Evolutionary conservation across 2,113 vertebrate genomes (phyloP).

Genomic region (Grallaria varia): DNA sequence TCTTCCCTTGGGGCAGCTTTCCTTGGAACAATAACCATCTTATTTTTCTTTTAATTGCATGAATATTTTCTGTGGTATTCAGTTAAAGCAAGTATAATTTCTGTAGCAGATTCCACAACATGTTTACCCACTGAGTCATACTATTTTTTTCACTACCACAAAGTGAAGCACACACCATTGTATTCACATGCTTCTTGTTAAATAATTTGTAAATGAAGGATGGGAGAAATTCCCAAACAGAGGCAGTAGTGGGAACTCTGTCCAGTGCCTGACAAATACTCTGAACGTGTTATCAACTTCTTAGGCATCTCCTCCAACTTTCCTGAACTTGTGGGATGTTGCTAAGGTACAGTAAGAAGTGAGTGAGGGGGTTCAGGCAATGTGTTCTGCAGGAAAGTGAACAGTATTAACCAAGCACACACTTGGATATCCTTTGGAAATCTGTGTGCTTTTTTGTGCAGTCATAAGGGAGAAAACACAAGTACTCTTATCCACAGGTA

Average conservation of each 20-base stretch:
- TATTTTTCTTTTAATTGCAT: conserved; percentile 9
- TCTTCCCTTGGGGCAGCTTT: conserved; percentile 52
- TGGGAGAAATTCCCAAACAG: conserved; percentile 25
- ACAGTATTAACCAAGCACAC: neutral
- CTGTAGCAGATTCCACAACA: conserved; percentile 52
- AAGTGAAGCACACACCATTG: conserved; percentile 15
- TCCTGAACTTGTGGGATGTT: conserved; percentile 15
- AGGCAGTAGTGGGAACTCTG: conserved; percentile 35
- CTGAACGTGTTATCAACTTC: conserved; percentile 49
- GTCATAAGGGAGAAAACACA: neutral
- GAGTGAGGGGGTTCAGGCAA: neutral
- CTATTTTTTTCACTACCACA: neutral
- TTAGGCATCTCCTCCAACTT: conserved; percentile 37
- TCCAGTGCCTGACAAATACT: conserved; percentile 21
- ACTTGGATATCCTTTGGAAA: neutral
- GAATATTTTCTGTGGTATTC: conserved; percentile 69
- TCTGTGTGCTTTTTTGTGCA: neutral
- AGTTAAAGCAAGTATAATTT: conserved; percentile 47
- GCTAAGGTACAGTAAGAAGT: neutral
- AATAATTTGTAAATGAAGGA: conserved; percentile 26
- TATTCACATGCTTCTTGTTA: conserved; percentile 42
- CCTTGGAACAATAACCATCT: conserved; percentile 49
- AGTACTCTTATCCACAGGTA: neutral
- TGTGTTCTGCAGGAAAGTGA: neutral
- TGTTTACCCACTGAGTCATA: conserved; percentile 36